Evolutionary conservation across 2,797 vertebrate species (phyloP).

Genomic region (Lagocephalus sceleratus): DNA sequence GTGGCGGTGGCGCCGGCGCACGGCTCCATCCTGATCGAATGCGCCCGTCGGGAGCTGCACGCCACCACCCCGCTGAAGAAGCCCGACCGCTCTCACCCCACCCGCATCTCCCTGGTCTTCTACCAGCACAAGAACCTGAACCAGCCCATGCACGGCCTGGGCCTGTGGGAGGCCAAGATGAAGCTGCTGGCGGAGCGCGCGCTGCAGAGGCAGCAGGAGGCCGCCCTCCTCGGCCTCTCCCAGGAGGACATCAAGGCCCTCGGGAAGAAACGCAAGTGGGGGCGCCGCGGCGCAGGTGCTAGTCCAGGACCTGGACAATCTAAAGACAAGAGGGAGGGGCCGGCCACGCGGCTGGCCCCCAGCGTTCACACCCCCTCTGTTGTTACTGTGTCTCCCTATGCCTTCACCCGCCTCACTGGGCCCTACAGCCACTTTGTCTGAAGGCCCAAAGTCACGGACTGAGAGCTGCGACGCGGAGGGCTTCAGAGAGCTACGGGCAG

Average conservation of each 20-base stretch:
- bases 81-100: constrained; percentile 94
- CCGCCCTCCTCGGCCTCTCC: constrained; percentile 86
- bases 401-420: constrained; percentile 96
- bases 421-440: constrained; percentile 96
- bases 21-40: constrained; percentile 94
- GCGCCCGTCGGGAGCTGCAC: constrained; percentile 92
- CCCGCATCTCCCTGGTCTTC: constrained; percentile 97
- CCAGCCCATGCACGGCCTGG: constrained; percentile 93
- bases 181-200: constrained; percentile 93
- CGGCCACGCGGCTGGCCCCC: constrained; percentile 82
- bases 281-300: constrained; percentile 61
- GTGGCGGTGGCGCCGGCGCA: constrained; percentile 94
- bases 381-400: constrained; percentile 93
- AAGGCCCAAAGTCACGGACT: constrained; percentile 59
- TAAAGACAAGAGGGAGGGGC: constrained; percentile 85
- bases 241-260: constrained; percentile 90
- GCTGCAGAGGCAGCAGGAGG: constrained; percentile 88
- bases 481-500: constrained; percentile 49
- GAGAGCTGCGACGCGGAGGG: constrained; percentile 49
- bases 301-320: constrained; percentile 75
- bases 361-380: constrained; percentile 88
- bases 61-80: constrained; percentile 96
- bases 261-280: constrained; percentile 96
- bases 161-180: constrained; percentile 98
- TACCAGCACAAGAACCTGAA: constrained; percentile 99